A percentile compares a stretch with the other conserved stretches of the same genome.
Evolutionary conservation across 2,113 vertebrate genomes (phyloP).

Genomic region (Glareola pratincola): DNA sequence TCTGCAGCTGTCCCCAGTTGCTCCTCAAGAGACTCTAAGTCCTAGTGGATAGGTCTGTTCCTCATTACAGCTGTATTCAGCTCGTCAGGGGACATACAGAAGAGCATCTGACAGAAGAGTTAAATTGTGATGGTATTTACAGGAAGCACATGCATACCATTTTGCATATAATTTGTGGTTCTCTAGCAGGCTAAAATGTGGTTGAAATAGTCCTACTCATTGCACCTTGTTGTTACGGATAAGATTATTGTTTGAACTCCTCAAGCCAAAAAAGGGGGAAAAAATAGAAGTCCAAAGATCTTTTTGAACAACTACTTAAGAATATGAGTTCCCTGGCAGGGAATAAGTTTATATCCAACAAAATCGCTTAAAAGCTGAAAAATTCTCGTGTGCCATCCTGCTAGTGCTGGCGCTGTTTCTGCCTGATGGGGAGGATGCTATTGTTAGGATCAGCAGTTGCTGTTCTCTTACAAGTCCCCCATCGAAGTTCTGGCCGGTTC

Average conservation of each 20-base stretch:
- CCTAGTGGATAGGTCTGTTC: slow-evolving; percentile 11
- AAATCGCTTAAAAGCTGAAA: not conserved
- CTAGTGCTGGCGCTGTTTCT: not conserved
- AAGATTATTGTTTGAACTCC: not conserved
- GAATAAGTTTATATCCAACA: not conserved
- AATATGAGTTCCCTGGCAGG: not conserved
- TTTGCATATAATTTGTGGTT: not conserved
- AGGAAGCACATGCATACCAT: not conserved
- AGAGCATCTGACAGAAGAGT: not conserved
- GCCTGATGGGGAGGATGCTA: not conserved
- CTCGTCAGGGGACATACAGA: not conserved
- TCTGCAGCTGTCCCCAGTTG: slow-evolving; percentile 26
- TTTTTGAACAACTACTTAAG: not conserved
- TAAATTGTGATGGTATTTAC: not conserved
- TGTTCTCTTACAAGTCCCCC: not conserved
- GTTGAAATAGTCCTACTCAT: not conserved
- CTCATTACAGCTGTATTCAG: slow-evolving; percentile 18
- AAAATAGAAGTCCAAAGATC: not conserved
- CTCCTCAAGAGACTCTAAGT: not conserved
- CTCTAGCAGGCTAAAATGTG: not conserved
- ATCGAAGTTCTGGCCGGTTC: not conserved
- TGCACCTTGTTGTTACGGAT: not conserved
- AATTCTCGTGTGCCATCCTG: not conserved
- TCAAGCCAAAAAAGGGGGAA: not conserved
- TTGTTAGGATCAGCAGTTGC: not conserved